These are phyloP conservation scores for Calliscelio sp. DNA, from an alignment of 2,888 invertebrate species.

Conservation along the genomic window DNA sequence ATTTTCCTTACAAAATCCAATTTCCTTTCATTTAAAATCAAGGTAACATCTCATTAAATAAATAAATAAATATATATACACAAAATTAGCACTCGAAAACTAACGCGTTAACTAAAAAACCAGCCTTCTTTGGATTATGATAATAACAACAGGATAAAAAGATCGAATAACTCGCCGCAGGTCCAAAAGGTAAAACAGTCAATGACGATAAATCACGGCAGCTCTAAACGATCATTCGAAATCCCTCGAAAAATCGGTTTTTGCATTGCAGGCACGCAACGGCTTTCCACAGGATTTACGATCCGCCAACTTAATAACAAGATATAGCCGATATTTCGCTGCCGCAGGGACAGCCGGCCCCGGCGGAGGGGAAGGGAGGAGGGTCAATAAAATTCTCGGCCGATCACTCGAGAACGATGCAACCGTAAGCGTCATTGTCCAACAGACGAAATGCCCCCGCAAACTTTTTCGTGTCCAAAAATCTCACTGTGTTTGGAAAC, in stretches of 20 bases:
- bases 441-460: not conserved
- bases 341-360: slow-evolving; percentile 65
- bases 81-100: slow-evolving; percentile 26
- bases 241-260: slow-evolving; percentile 70
- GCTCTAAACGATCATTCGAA: slow-evolving; percentile 64
- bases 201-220: slow-evolving; percentile 62
- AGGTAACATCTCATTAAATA: too few species aligned
- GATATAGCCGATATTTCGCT: slow-evolving; percentile 77
- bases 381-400: slow-evolving; percentile 63
- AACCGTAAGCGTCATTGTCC: slow-evolving; percentile 27
- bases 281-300: slow-evolving; percentile 69
- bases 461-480: not conserved
- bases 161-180: slow-evolving; percentile 35
- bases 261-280: slow-evolving; percentile 67
- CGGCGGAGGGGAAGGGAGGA: slow-evolving; percentile 38
- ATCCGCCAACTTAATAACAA: slow-evolving; percentile 73
- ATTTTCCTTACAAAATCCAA: too few species aligned
- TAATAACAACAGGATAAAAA: slow-evolving; percentile 61
- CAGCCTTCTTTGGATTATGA: slow-evolving; percentile 21
- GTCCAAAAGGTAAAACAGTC: slow-evolving; percentile 50
- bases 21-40: too few species aligned
- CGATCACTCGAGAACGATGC: slow-evolving; percentile 40
- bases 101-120: slow-evolving; percentile 34
- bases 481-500: not conserved
- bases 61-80: too few species aligned